Percentiles rank a stretch among this genome's conserved stretches.
Evolutionary conservation across 2,113 vertebrate species (phyloP).

Genomic region (Pedionomus torquatus): DNA sequence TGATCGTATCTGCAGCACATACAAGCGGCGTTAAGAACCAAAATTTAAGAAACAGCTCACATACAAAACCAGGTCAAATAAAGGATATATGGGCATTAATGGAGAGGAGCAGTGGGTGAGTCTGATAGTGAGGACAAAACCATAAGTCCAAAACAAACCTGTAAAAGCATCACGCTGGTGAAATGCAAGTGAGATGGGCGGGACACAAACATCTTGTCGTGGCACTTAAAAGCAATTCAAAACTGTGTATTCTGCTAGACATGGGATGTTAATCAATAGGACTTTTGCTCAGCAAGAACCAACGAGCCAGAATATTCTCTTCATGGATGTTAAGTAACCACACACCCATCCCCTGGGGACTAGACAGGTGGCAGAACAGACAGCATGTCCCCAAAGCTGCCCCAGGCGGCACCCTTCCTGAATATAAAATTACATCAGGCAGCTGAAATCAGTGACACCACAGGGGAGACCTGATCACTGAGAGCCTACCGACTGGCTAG

Average conservation of each 20-base stretch:
- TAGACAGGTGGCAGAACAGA: background rate
- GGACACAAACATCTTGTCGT: background rate
- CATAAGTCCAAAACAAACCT: background rate
- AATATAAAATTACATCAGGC: background rate
- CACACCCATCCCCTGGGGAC: rapidly evolving
- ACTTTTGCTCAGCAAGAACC: background rate
- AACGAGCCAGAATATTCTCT: background rate
- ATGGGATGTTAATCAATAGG: background rate
- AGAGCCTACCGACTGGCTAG: background rate
- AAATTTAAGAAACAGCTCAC: background rate
- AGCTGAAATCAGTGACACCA: background rate
- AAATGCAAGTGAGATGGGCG: background rate
- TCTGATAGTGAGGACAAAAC: background rate
- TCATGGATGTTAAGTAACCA: background rate
- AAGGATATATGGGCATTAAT: background rate
- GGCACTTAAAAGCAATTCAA: background rate
- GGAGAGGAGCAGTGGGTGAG: background rate
- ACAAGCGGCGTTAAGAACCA: background rate
- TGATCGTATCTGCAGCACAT: background rate
- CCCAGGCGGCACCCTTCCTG: background rate
- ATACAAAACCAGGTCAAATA: background rate
- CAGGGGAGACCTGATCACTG: background rate
- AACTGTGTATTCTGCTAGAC: background rate
- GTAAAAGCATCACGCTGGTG: background rate
- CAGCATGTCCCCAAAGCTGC: background rate